Conservation (phyloP, 2,888 invertebrate species). For the Melolontha melolontha region DNA sequence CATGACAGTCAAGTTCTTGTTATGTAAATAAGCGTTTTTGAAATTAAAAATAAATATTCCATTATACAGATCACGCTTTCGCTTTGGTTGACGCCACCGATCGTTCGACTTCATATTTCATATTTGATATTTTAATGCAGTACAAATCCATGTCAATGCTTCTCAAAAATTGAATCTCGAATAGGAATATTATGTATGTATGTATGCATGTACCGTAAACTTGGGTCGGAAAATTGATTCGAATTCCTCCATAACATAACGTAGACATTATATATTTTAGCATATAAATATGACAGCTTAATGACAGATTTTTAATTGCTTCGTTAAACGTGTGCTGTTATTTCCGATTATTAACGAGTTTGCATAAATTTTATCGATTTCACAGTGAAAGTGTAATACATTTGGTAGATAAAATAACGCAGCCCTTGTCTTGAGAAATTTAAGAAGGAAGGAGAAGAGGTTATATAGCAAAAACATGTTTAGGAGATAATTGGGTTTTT, state of each 20-base stretch:
- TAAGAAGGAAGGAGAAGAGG: no score
- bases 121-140: constrained; percentile 11
- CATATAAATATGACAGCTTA: no score
- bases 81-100: background rate
- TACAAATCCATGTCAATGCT: constrained; percentile 15
- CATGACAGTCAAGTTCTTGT: background rate
- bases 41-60: constrained; percentile 36
- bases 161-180: constrained; percentile 11
- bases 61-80: background rate
- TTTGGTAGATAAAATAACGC: no score
- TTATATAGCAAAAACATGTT: no score
- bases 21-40: constrained; percentile 13
- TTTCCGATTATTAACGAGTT: no score
- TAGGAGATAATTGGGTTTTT: no score
- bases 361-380: no score
- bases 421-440: no score
- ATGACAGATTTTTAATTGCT: no score
- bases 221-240: background rate
- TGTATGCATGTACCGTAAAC: background rate
- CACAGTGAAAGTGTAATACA: no score
- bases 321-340: no score
- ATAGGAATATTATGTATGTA: background rate
- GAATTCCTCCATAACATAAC: background rate
- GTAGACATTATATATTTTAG: background rate
- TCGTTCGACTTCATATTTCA: constrained; percentile 1